A percentile compares a stretch with the other conserved stretches of the same genome.
Conservation (phyloP, 2,113 vertebrate species). For the Telmatochromis brichardi region DNA sequence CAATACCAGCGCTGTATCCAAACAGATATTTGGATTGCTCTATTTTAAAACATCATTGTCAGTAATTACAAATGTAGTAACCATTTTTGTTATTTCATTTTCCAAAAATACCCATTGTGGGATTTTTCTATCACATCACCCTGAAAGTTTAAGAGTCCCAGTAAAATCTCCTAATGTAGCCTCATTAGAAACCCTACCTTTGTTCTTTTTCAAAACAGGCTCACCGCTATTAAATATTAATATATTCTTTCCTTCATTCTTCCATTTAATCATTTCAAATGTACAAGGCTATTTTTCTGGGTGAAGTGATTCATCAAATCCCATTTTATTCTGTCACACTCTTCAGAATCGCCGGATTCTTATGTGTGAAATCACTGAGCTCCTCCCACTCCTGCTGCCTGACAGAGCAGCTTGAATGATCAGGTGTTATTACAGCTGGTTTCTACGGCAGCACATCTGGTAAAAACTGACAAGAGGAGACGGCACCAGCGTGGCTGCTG, state of each 20-base stretch:
- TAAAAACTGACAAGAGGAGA: not conserved
- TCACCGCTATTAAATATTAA: not conserved
- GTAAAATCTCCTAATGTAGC: not conserved
- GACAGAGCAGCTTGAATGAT: not conserved
- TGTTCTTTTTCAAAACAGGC: not conserved
- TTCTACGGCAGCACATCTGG: not conserved
- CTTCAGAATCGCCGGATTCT: not conserved
- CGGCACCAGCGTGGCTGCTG: not conserved
- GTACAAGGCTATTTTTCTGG: not conserved
- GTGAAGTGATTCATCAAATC: slow-evolving; percentile 21
- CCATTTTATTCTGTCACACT: not conserved
- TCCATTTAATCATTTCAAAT: not conserved
- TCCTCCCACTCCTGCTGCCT: not conserved
- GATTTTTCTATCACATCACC: not conserved
- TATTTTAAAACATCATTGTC: not conserved
- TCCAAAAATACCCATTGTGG: not conserved
- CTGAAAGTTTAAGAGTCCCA: not conserved
- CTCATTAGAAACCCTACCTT: not conserved
- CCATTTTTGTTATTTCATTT: not conserved
- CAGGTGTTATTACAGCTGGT: not conserved
- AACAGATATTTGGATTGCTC: not conserved
- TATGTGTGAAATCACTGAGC: not conserved
- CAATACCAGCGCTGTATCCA: not conserved
- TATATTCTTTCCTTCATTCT: not conserved
- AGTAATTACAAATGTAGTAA: not conserved